These are phyloP conservation scores for Dinomys branickii DNA, from an alignment of 2,113 vertebrate genomes.

Conservation along the genomic window DNA sequence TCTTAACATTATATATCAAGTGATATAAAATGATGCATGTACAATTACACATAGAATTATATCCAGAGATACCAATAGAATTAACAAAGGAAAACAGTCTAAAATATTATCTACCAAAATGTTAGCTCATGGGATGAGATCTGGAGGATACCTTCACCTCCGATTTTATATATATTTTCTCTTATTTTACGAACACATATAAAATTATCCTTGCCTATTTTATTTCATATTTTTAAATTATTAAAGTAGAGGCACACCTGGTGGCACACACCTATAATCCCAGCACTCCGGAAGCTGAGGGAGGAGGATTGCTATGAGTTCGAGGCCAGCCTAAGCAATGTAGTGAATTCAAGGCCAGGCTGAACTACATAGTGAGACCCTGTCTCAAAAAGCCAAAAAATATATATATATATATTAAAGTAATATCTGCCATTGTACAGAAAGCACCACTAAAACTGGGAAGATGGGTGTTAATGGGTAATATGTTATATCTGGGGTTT, in stretches of 20 bases:
- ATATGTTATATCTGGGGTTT: neutral
- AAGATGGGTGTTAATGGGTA: neutral
- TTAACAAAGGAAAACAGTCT: neutral
- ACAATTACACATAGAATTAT: neutral
- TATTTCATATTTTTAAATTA: neutral
- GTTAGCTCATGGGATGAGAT: neutral
- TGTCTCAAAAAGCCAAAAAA: neutral
- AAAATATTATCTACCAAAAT: neutral
- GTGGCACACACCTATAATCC: neutral
- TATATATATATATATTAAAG: neutral
- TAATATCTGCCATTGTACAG: neutral
- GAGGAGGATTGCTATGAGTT: neutral
- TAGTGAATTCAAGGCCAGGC: neutral
- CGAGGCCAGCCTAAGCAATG: neutral
- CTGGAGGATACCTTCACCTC: neutral
- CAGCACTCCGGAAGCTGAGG: neutral
- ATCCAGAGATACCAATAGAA: neutral
- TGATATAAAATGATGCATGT: neutral
- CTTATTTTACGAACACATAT: neutral
- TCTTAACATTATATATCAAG: neutral
- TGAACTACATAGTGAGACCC: neutral
- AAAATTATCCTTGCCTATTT: neutral
- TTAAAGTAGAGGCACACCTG: neutral
- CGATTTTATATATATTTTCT: neutral
- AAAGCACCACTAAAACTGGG: neutral